Percentiles rank a stretch among this genome's conserved stretches.
phyloP scores from a whole-genome alignment of 2,888 invertebrate genomes.

The Melanchra persicariae region DNA sequence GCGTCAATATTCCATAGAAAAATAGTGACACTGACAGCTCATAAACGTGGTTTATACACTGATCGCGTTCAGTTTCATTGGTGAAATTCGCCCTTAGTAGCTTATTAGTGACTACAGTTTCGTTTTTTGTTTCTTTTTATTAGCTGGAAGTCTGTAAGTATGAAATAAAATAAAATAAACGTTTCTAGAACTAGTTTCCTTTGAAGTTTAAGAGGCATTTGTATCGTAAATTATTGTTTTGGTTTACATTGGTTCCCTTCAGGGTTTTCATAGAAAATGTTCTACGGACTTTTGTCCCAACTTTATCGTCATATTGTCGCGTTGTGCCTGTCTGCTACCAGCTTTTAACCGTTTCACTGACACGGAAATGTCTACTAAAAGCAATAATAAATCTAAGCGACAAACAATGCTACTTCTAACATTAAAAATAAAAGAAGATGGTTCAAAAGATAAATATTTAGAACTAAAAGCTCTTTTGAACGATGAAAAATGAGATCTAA shows the following conservation, averaged over 20 bases:
- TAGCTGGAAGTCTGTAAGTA: no score
- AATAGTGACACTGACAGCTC: no score
- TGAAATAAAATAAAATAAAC: no score
- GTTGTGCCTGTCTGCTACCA: background rate
- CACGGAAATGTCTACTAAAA: constrained; percentile 37
- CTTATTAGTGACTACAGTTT: no score
- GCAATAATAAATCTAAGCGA: constrained; percentile 34
- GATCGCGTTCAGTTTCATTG: no score
- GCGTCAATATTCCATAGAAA: no score
- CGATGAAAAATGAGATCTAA: constrained; percentile 64
- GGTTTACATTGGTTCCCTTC: constrained; percentile 11
- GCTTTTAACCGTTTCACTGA: constrained; percentile 20
- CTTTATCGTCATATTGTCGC: background rate
- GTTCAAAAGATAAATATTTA: constrained; percentile 61
- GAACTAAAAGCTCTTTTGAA: constrained; percentile 60
- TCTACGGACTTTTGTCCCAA: background rate
- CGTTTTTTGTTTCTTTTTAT: no score
- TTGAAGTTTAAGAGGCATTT: constrained; percentile 13
- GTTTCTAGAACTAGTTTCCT: background rate
- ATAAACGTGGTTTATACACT: no score
- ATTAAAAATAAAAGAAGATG: constrained; percentile 40
- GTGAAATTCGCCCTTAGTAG: no score
- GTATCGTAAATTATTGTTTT: constrained; percentile 11
- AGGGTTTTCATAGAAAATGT: background rate
- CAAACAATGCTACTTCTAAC: constrained; percentile 46